Evolutionary conservation across 2,797 vertebrate species (phyloP).

Genomic region (Sphaeramia orbicularis): DNA sequence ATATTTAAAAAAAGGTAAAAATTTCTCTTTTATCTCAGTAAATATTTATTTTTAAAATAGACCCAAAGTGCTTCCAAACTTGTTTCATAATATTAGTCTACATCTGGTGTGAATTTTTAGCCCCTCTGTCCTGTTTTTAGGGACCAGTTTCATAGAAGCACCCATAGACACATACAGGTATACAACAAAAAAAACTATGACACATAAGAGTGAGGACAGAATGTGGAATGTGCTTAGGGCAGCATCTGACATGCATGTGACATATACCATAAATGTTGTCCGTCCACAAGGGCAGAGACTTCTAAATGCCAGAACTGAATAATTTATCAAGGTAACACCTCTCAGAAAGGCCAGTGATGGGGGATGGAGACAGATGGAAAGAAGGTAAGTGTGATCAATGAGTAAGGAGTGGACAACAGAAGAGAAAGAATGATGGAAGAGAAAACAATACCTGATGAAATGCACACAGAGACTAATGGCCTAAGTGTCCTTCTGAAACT

Average conservation of each 20-base stretch:
- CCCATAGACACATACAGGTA: too few species aligned
- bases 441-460: not conserved
- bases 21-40: too few species aligned
- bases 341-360: slow-evolving; percentile 51
- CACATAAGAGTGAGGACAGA: not conserved
- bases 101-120: too few species aligned
- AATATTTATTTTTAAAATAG: too few species aligned
- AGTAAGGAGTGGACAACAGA: slow-evolving; percentile 16
- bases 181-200: not conserved
- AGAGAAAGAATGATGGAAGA: slow-evolving; percentile 13
- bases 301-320: slow-evolving; percentile 74
- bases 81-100: too few species aligned
- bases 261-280: slow-evolving; percentile 28
- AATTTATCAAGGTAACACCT: slow-evolving; percentile 74
- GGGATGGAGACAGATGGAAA: slow-evolving; percentile 46
- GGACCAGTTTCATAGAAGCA: too few species aligned
- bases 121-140: too few species aligned
- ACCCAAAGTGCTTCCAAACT: too few species aligned
- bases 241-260: slow-evolving; percentile 26
- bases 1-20: too few species aligned
- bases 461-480: too few species aligned
- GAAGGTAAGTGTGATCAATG: slow-evolving; percentile 31
- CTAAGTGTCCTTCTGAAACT: too few species aligned
- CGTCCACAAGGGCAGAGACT: slow-evolving; percentile 53
- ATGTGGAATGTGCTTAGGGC: slow-evolving; percentile 13